phyloP scores from a whole-genome alignment of 2,888 invertebrate genomes.

The Xylocampa areola region DNA sequence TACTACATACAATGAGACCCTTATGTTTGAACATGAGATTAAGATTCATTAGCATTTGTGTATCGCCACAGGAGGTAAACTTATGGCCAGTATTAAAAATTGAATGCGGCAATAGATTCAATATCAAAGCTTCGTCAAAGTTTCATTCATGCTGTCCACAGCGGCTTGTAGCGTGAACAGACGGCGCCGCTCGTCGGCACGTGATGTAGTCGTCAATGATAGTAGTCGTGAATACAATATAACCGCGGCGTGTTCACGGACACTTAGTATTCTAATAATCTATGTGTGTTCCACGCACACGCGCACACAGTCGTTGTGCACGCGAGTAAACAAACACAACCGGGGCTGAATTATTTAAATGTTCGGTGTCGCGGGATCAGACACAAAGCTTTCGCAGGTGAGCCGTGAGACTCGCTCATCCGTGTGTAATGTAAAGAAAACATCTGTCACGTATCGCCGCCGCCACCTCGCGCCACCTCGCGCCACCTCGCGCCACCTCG shows the following conservation, averaged over 20 bases:
- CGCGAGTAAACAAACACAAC: conserved; percentile 43
- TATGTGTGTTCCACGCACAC: conserved; percentile 9
- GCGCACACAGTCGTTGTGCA: neutral
- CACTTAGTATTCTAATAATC: conserved; percentile 11
- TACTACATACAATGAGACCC: no score
- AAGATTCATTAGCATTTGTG: no score
- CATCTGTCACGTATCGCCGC: conserved; percentile 10
- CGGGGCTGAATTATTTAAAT: conserved; percentile 49
- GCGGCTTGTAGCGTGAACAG: neutral
- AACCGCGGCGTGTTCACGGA: neutral
- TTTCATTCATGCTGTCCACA: neutral
- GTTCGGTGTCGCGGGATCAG: conserved; percentile 45
- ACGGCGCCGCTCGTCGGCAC: neutral
- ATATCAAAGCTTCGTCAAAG: neutral
- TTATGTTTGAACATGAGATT: no score
- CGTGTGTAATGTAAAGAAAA: conserved; percentile 38
- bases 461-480: conserved; percentile 11
- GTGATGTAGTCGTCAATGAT: neutral
- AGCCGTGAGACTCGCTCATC: conserved; percentile 47
- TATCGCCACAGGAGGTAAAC: no score
- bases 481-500: neutral
- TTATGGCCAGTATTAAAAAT: no score
- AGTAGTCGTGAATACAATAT: neutral
- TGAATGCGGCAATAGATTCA: neutral
- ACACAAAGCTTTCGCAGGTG: conserved; percentile 50